Percentiles rank a stretch among this genome's conserved stretches.
phyloP scores from a whole-genome alignment of 2,888 invertebrate genomes.

The Chelonus formosanus region DNA sequence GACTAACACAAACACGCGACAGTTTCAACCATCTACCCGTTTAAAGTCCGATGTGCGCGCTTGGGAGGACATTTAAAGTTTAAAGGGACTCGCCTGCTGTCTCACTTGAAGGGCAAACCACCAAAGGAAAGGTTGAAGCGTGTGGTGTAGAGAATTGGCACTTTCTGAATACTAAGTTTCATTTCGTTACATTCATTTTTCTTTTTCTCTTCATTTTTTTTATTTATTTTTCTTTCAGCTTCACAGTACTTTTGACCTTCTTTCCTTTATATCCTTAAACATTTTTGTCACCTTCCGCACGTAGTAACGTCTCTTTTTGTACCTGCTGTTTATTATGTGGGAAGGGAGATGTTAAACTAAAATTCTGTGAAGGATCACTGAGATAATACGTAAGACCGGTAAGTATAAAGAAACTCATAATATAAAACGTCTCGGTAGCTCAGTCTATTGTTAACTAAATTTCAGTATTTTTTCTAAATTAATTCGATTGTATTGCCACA shows the following conservation, averaged over 20 bases:
- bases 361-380: slow-evolving; percentile 1
- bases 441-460: neutral
- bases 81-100: slow-evolving; percentile 43
- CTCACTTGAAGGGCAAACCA: too few species aligned
- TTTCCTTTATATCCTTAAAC: too few species aligned
- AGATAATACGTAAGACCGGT: slow-evolving; percentile 2
- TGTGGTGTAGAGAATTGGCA: too few species aligned
- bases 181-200: too few species aligned
- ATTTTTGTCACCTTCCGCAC: too few species aligned
- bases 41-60: slow-evolving; percentile 2
- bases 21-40: neutral
- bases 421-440: neutral
- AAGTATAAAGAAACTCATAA: neutral
- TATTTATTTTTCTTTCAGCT: too few species aligned
- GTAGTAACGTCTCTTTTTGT: neutral
- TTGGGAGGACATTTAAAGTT: slow-evolving; percentile 49
- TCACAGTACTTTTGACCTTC: too few species aligned
- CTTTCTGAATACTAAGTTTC: too few species aligned
- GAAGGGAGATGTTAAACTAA: slow-evolving; percentile 15
- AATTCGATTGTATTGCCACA: too few species aligned
- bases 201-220: too few species aligned
- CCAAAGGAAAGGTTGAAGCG: too few species aligned
- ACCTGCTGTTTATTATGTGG: slow-evolving; percentile 7
- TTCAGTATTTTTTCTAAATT: neutral
- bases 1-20: slow-evolving; percentile 29